phyloP scores from a whole-genome alignment of 2,888 invertebrate genomes.

The Pollenia griseotomentosa region DNA sequence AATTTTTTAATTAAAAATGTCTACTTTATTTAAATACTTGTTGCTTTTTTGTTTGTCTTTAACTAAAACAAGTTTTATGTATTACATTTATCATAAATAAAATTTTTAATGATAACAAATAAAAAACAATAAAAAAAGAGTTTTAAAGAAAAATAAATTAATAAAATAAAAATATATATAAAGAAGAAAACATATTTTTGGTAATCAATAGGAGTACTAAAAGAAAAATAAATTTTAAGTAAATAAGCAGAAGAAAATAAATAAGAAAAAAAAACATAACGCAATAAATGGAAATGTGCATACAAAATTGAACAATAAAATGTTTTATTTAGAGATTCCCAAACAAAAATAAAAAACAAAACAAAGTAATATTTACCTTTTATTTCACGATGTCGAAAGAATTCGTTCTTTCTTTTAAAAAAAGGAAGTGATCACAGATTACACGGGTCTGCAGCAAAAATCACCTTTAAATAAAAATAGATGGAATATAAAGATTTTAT shows the following conservation, averaged over 20 bases:
- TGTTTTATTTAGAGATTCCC: constrained; percentile 53
- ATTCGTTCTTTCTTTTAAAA: too few relatives aligned
- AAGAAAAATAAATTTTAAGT: constrained; percentile 71
- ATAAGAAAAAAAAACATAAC: constrained; percentile 72
- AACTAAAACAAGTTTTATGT: constrained; percentile 64
- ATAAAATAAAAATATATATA: constrained; percentile 26
- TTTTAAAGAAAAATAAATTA: constrained; percentile 58
- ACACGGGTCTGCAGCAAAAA: too few relatives aligned
- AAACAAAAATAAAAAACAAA: too few relatives aligned
- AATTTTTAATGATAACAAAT: constrained; percentile 39
- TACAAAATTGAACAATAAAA: constrained; percentile 76
- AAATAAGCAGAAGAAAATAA: constrained; percentile 56
- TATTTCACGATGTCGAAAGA: too few relatives aligned
- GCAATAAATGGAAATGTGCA: constrained; percentile 79
- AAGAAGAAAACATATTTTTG: constrained; percentile 79
- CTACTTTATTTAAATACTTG: constrained; percentile 16
- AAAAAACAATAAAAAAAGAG: constrained; percentile 35
- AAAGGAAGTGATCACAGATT: too few relatives aligned
- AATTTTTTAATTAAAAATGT: constrained; percentile 15
- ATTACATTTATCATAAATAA: constrained; percentile 54
- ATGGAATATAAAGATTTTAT: too few relatives aligned
- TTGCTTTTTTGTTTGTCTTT: constrained; percentile 57
- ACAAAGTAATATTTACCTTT: too few relatives aligned
- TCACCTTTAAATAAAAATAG: too few relatives aligned
- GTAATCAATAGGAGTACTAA: constrained; percentile 78